Evolutionary conservation across 1,140 invertebrate genomes (phyloP), one percentile per base, ranked within the genome.

Genomic region (Schmidtea mediterranea): DNA sequence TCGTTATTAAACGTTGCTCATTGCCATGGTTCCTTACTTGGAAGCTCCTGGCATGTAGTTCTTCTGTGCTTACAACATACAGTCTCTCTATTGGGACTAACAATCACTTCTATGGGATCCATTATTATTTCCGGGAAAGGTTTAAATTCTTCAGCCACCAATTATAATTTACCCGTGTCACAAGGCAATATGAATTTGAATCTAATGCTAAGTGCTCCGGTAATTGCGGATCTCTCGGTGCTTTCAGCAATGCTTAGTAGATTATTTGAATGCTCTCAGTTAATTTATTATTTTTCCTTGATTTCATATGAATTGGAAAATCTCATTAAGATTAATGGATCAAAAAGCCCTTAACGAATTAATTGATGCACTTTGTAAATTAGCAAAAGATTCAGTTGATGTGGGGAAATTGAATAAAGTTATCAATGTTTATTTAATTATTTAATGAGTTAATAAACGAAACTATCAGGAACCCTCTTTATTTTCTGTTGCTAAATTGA

Each of bases 331-430:
- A 49, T 78, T 80, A 63, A 69, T 94, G 39, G 80, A 90, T 61
- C 84, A 94, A 61, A 82, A 84, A 1, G 82, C 84, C 2, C 67
- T 97, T 0, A 83, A 94, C 64, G 83, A 95, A 67, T 68, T 97
- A 2, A 87, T 95, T 47, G 86, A 94, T 67, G 87, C 89, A 5
- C 69, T 97, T 0, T 90, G 86, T 59, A 89, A 90, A 67, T 67
- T 95, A 3, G 90, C 83, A 1, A 77, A 83, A 53, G 89, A 97
- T 65, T 82, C 87, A 18, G 90, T 94, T 82, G 87, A 94, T 58
- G 67, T 94, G 22, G 84, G 84, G 0, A 89, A 84, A 68, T 79
- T 80, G 12, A 92, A 90, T 66, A 72, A 32, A 50, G 48, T 32
- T 24, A 49, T n/a, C 12, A 43, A 43, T 26, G 26, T 2, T 39